A percentile compares a stretch with the other conserved stretches of the same genome.
Evolutionary conservation across 2,113 vertebrate species (phyloP).

Genomic region (Syngnathus floridae): DNA sequence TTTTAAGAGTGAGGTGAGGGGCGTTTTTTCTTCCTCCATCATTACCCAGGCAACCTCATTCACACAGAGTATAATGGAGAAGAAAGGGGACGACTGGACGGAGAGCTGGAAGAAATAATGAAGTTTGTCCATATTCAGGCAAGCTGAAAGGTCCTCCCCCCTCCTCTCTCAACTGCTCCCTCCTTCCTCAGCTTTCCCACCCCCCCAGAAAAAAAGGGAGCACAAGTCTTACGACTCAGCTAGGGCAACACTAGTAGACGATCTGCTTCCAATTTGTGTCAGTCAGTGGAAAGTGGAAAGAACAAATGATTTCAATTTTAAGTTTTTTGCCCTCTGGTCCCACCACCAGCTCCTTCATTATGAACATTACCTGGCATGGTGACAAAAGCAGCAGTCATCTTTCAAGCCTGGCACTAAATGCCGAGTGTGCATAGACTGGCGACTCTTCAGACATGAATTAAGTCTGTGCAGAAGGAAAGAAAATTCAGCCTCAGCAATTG

Average conservation of each 20-base stretch:
- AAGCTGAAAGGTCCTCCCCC: constrained; percentile 67
- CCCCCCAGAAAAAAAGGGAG: constrained; percentile 50
- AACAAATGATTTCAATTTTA: constrained; percentile 66
- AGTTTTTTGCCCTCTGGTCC: constrained; percentile 51
- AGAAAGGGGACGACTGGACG: constrained; percentile 74
- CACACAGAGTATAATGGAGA: constrained; percentile 72
- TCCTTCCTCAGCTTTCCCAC: constrained; percentile 54
- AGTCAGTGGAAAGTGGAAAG: constrained; percentile 54
- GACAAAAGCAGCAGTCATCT: constrained; percentile 35
- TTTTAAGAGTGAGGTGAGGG: constrained; percentile 54
- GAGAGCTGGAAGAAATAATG: constrained; percentile 74
- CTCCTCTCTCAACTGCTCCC: constrained; percentile 60
- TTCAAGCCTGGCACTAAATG: constrained; percentile 24
- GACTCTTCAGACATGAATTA: constrained; percentile 21
- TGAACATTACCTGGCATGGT: constrained; percentile 42
- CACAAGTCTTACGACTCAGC: constrained; percentile 57
- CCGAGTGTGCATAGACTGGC: constrained; percentile 19
- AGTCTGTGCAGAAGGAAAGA: too few species aligned
- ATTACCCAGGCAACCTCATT: constrained; percentile 79
- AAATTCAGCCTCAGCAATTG: too few species aligned
- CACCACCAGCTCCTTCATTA: constrained; percentile 36
- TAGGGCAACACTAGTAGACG: constrained; percentile 44
- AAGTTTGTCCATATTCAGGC: constrained; percentile 81
- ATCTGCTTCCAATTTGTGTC: constrained; percentile 73
- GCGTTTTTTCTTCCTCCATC: constrained; percentile 70